phyloP scores from a whole-genome alignment of 2,797 vertebrate genomes.

The Coilia nasus region DNA sequence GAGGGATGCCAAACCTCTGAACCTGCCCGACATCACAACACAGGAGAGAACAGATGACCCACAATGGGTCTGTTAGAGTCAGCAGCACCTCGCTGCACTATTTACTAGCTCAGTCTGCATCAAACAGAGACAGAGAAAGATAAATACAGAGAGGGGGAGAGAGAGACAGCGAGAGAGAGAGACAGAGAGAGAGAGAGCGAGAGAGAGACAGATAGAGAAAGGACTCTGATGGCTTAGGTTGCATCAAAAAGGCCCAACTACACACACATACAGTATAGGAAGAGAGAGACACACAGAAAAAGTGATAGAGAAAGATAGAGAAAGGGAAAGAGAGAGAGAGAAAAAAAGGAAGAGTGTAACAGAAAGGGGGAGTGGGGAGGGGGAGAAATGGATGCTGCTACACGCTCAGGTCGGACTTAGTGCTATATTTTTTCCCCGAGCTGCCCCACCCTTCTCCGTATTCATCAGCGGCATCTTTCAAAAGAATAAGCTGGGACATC shows the following conservation, averaged over 20 bases:
- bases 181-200: neutral
- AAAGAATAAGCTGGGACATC: conserved; percentile 20
- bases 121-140: conserved; percentile 26
- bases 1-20: conserved; percentile 96
- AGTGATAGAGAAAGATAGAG: too few relatives aligned
- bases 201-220: too few relatives aligned
- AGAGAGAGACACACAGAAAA: too few relatives aligned
- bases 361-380: too few relatives aligned
- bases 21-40: conserved; percentile 67
- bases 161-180: conserved; percentile 45
- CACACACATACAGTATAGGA: too few relatives aligned
- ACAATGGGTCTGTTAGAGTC: neutral
- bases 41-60: neutral
- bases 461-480: conserved; percentile 28
- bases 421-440: neutral
- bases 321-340: too few relatives aligned
- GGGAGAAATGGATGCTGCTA: neutral
- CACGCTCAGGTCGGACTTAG: neutral
- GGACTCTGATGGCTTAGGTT: too few relatives aligned
- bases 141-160: conserved; percentile 11
- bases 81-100: neutral
- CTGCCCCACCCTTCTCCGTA: conserved; percentile 9
- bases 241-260: too few relatives aligned
- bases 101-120: neutral
- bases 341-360: too few relatives aligned